phyloP scores from a whole-genome alignment of 2,797 vertebrate species.

The Babyrousa celebensis region DNA sequence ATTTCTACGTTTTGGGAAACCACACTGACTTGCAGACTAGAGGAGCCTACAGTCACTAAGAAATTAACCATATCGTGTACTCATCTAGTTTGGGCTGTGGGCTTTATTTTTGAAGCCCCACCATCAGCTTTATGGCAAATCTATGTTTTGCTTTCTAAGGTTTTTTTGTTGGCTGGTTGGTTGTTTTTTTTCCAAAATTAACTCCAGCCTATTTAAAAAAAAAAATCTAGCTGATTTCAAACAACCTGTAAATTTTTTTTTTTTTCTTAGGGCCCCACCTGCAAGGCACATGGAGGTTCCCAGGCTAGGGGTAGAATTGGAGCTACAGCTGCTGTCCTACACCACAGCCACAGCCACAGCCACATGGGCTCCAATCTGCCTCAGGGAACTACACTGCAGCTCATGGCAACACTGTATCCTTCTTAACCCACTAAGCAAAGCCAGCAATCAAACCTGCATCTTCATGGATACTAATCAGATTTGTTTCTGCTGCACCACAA shows the following conservation, averaged over 20 bases:
- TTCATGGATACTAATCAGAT: too few relatives aligned
- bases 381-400: too few relatives aligned
- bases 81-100: background rate
- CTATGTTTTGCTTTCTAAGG: background rate
- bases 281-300: too few relatives aligned
- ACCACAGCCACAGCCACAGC: too few relatives aligned
- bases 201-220: background rate
- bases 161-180: background rate
- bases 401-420: too few relatives aligned
- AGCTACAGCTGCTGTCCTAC: too few relatives aligned
- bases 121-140: background rate
- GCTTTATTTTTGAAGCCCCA: background rate
- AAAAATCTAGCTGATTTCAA: conserved; percentile 72
- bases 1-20: background rate
- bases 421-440: too few relatives aligned
- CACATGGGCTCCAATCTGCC: too few relatives aligned
- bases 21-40: background rate
- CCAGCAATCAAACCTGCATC: too few relatives aligned
- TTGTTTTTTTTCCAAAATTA: background rate
- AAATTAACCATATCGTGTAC: accelerated
- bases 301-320: too few relatives aligned
- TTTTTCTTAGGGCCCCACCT: too few relatives aligned
- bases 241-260: conserved; percentile 68
- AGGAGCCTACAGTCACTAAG: background rate
- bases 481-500: too few relatives aligned